These are phyloP conservation scores for Hippocampus kuda DNA, from an alignment of 2,797 vertebrate genomes.

Conservation along the genomic window DNA sequence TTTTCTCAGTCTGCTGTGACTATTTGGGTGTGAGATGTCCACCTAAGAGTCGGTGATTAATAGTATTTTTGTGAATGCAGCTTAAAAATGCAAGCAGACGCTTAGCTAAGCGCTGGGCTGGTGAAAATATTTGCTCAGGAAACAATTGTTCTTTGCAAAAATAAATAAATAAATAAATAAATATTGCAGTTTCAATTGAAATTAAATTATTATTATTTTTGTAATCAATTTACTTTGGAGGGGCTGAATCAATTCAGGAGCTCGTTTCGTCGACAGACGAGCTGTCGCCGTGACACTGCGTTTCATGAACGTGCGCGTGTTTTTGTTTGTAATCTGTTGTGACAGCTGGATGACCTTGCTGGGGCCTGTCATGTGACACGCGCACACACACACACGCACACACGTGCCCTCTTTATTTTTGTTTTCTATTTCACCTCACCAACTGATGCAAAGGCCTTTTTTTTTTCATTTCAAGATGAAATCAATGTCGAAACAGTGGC, in stretches of 20 bases:
- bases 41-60: too few species aligned
- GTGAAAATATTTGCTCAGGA: too few species aligned
- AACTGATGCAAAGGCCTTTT: background rate
- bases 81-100: background rate
- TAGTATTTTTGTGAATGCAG: background rate
- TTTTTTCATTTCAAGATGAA: background rate
- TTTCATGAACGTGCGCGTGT: background rate
- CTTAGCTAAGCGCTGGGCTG: too few species aligned
- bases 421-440: background rate
- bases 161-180: too few species aligned
- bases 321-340: conserved; percentile 1
- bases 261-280: background rate
- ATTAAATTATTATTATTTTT: background rate
- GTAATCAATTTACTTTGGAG: too few species aligned
- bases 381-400: background rate
- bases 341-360: conserved; percentile 6
- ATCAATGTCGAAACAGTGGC: background rate
- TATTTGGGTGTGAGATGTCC: background rate
- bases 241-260: background rate
- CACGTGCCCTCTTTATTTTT: background rate
- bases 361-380: background rate
- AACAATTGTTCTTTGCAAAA: too few species aligned
- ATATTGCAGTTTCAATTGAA: too few species aligned
- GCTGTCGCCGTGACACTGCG: background rate
- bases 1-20: background rate